Conservation (phyloP, 1,140 invertebrate species). For the Apis florea region DNA sequence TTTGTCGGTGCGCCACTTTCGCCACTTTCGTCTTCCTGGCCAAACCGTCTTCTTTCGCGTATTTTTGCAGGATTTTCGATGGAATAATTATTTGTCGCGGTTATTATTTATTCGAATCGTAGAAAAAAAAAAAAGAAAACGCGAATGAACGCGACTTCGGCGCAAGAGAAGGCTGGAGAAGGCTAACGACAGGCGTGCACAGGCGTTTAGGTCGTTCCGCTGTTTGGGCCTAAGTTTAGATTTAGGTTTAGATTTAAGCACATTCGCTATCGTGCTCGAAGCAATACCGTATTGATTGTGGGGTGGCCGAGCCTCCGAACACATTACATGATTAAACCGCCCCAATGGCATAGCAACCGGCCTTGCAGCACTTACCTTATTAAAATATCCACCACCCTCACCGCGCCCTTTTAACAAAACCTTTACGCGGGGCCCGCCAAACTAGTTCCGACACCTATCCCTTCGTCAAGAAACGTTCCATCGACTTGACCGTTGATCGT, state of each 20-base stretch:
- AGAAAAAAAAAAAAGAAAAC: not conserved
- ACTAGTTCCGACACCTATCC: slow-evolving; percentile 47
- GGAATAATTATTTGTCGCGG: too few relatives aligned
- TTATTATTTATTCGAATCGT: too few relatives aligned
- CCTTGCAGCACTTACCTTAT: slow-evolving; percentile 81
- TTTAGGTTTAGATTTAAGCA: slow-evolving; percentile 73
- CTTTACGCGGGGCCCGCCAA: slow-evolving; percentile 48
- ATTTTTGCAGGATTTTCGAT: not conserved
- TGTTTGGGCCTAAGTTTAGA: slow-evolving; percentile 48
- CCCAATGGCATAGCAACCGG: slow-evolving; percentile 70
- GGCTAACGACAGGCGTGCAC: not conserved
- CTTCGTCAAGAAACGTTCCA: slow-evolving; percentile 49
- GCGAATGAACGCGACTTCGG: too few relatives aligned
- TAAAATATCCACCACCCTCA: slow-evolving; percentile 78
- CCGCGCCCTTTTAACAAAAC: slow-evolving; percentile 69
- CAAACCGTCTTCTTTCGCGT: not conserved
- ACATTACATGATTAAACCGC: slow-evolving; percentile 81
- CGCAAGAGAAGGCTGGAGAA: not conserved
- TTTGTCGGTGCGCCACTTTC: slow-evolving; percentile 45
- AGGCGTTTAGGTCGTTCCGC: slow-evolving; percentile 19
- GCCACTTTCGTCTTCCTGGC: slow-evolving; percentile 11
- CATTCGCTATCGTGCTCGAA: slow-evolving; percentile 73
- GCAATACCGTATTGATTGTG: slow-evolving; percentile 80
- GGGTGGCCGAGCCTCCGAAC: slow-evolving; percentile 76
- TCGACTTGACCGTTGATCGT: not conserved